Percentiles rank a stretch among this genome's conserved stretches.
Evolutionary conservation across 1,140 invertebrate species (phyloP).

Genomic region (Panagrolaimus sp.): DNA sequence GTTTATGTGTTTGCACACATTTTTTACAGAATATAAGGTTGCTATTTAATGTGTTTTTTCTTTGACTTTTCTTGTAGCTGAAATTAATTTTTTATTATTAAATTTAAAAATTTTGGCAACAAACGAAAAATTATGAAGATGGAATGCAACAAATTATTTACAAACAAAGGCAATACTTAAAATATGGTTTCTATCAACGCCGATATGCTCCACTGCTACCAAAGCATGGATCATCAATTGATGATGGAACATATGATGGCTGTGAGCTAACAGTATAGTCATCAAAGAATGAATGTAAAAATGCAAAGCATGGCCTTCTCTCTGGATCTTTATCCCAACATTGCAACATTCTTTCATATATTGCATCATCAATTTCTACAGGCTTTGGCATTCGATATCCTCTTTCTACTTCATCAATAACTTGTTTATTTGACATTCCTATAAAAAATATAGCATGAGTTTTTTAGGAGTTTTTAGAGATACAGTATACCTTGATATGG

Average conservation of each 20-base stretch:
- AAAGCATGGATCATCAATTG: conserved; percentile 20
- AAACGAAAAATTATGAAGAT: no score
- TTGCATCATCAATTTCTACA: conserved; percentile 70
- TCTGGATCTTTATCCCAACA: conserved; percentile 81
- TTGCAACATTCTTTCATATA: conserved; percentile 79
- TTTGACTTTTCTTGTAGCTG: no score
- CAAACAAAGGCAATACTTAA: no score
- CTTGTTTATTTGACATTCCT: conserved; percentile 87
- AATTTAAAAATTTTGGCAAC: no score
- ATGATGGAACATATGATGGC: conserved; percentile 56
- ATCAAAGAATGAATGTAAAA: conserved; percentile 93
- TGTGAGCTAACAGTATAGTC: conserved; percentile 78
- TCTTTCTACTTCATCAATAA: conserved; percentile 86
- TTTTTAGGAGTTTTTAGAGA: no score
- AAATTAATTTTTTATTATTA: no score
- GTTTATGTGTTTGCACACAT: no score
- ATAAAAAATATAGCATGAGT: conserved; percentile 25
- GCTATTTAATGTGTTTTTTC: no score
- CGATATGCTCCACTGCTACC: conserved; percentile 5
- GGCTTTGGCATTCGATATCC: conserved; percentile 89
- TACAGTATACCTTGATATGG: conserved; percentile 77
- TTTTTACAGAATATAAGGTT: no score
- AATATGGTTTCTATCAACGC: not conserved
- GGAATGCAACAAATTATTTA: no score
- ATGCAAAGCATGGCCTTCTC: conserved; percentile 90